Percentiles rank a stretch among this genome's conserved stretches.
phyloP scores from a whole-genome alignment of 2,113 vertebrate species.

The Galeopterus variegatus region DNA sequence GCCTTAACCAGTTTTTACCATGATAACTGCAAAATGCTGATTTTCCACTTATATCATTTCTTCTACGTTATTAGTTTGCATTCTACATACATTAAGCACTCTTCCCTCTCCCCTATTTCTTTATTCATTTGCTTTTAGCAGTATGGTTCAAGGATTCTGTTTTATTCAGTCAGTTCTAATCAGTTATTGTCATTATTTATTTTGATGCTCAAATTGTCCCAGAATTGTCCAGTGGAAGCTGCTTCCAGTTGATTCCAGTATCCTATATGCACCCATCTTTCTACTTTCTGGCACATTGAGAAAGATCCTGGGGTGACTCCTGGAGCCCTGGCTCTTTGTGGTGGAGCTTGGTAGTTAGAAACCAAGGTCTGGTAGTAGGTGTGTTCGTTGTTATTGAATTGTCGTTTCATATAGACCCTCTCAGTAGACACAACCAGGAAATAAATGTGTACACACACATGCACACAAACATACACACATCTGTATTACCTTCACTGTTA shows the following conservation, averaged over 20 bases:
- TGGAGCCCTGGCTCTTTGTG: rapidly evolving
- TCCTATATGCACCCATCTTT: rapidly evolving
- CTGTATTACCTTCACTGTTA: neutral
- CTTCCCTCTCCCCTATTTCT: neutral
- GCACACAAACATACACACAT: neutral
- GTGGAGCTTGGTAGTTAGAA: neutral
- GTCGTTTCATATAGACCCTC: neutral
- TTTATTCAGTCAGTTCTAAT: neutral
- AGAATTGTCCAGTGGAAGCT: neutral
- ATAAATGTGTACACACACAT: rapidly evolving
- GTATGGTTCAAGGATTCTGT: too few relatives aligned
- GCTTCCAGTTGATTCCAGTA: neutral
- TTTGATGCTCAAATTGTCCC: neutral
- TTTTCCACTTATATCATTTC: neutral
- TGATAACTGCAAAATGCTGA: neutral
- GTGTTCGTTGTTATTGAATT: neutral
- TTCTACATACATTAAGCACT: too few relatives aligned
- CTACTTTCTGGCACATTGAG: neutral
- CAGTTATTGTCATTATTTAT: neutral
- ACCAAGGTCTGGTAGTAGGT: neutral
- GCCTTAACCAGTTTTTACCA: neutral
- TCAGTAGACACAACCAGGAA: neutral
- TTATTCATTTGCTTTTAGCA: neutral
- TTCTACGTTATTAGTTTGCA: neutral
- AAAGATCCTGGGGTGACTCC: neutral